Evolutionary conservation across 2,113 vertebrate species (phyloP).

Genomic region (Euleptes europaea): DNA sequence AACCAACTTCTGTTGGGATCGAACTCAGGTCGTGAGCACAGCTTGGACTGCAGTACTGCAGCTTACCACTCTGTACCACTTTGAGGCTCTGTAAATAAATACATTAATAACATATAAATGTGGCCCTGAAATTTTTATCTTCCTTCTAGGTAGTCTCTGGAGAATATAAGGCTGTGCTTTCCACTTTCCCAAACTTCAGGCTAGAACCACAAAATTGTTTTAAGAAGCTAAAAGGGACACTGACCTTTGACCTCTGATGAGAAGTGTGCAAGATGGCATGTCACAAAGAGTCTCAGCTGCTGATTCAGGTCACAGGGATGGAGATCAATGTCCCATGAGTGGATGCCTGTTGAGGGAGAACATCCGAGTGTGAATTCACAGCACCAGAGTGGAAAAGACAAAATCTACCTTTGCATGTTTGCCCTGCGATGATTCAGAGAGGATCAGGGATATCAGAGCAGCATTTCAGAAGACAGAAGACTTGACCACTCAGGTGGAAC

Average conservation of each 20-base stretch:
- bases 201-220: not conserved
- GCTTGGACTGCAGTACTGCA: no score
- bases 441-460: not conserved
- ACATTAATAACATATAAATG: no score
- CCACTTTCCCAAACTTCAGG: not conserved
- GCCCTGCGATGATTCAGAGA: not conserved
- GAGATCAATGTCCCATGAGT: slow-evolving; percentile 86
- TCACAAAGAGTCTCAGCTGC: slow-evolving; percentile 89
- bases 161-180: not conserved
- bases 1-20: no score
- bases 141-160: not conserved
- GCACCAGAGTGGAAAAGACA: not conserved
- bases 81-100: no score
- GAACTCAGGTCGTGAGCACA: no score
- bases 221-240: slow-evolving; percentile 30
- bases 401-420: not conserved
- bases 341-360: slow-evolving; percentile 77
- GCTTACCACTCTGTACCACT: no score
- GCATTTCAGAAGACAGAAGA: not conserved
- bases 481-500: not conserved
- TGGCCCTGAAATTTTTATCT: not conserved
- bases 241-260: slow-evolving; percentile 94
- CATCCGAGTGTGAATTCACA: not conserved
- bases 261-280: slow-evolving; percentile 91
- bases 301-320: slow-evolving; percentile 85